Evolutionary conservation across 2,888 invertebrate species (phyloP), one percentile per base, ranked within the genome.

Genomic region (Lasioglossum lativentre): DNA sequence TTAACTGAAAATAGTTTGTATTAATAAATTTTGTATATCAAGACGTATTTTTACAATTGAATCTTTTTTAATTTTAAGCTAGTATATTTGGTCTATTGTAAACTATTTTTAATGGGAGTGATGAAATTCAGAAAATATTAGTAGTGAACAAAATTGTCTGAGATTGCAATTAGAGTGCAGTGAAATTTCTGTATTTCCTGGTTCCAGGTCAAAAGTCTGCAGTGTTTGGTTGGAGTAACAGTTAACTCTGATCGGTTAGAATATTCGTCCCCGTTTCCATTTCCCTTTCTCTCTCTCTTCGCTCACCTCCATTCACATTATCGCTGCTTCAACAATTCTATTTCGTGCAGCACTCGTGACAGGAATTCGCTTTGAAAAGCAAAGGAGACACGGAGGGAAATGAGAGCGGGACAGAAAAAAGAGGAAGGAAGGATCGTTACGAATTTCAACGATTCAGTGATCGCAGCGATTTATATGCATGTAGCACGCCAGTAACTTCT

Each of bases 401-500:
- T 63, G 75, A 77, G 85, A 52, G 77, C 73, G 59, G 71, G 42
- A 10, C 40, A 63, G 73, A 23, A 70, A 38, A 34, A 47, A 63
- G 12, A 34, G 42, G 30, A 72, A 77, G 68, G 74, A 68, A 70
- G 70, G 85, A 77, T 84, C 83, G 77, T 84, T 84, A 84, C 83
- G 83, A 74, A 84, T 84, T 84, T 84, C 83, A 84, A 84, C 85
- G 83, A 84, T 38, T 77, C 77, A 27, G 68, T 84, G 83, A 84
- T 84, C 83, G 84, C 85, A 84, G 73, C 83, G 85, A 84, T 84
- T 84, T 84, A 84, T 84, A 84, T 45, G 83, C 68, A 84, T 70
- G 83, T 40, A 70, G 45, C 68, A 68, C 83, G 83, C 84, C 76
- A 83, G 52, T 66, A 66, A 66, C 66, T 66, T 66, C 66, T 66